These are phyloP conservation scores for Morpho achilles DNA, from an alignment of 2,888 invertebrate genomes.

Conservation along the genomic window DNA sequence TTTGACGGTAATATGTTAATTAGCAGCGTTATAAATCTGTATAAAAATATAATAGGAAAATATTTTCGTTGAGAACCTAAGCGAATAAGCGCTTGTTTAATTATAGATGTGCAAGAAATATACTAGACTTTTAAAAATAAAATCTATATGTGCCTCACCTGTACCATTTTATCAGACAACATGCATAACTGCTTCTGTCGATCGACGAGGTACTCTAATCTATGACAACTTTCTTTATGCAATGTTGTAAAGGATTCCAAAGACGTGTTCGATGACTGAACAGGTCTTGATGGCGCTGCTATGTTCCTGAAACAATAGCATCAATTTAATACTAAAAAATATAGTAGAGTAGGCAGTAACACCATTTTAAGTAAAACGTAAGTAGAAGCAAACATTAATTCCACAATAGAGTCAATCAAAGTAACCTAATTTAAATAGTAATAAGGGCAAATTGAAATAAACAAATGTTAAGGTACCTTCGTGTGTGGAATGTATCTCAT, in stretches of 20 bases:
- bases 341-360: no score
- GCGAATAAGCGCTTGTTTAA: no score
- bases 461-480: slow-evolving; percentile 17
- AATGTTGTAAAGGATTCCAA: slow-evolving; percentile 53
- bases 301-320: slow-evolving; percentile 58
- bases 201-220: slow-evolving; percentile 84
- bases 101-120: no score
- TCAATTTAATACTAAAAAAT: neutral
- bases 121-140: neutral
- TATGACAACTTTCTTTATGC: slow-evolving; percentile 84
- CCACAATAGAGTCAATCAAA: neutral
- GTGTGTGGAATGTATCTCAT: slow-evolving; percentile 23
- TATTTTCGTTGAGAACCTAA: no score
- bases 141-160: slow-evolving; percentile 56
- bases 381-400: neutral
- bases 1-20: no score
- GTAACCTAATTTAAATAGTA: slow-evolving; percentile 3
- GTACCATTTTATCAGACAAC: slow-evolving; percentile 84
- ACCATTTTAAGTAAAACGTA: no score
- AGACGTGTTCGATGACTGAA: slow-evolving; percentile 49
- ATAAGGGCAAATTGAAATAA: slow-evolving; percentile 14
- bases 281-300: slow-evolving; percentile 45
- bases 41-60: no score
- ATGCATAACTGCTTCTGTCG: slow-evolving; percentile 87
- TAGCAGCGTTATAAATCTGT: no score